Evolutionary conservation across 37 sponge, comb jelly and placozoan species (phyloP), one percentile per base, ranked within the genome.

Genomic region (Diacarnus erythraeanus): DNA sequence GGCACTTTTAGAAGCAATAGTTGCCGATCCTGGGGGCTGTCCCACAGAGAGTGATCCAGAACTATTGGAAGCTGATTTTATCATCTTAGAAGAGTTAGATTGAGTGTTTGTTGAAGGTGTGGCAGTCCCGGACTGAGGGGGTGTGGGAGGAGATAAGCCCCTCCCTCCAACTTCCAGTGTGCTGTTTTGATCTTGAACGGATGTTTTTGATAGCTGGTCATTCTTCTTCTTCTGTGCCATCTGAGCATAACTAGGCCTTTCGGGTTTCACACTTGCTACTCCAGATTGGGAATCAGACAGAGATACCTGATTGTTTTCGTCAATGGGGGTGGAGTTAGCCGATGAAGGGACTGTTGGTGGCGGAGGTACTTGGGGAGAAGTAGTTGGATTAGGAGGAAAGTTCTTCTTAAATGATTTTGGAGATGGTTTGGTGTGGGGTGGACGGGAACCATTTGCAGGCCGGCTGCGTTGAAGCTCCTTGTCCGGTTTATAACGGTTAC

Each of bases 181-280:
- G 4, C 6, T 29, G 29, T 15, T 61, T 15, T 23, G 18, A 61
- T 61, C 51, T 47, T 47, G 51, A 12, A 6, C 51, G 51, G 51
- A 12, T 15, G 51, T 47, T 47, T 47, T 30, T 4, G 15, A 59
- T 3, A 59, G 18, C 18, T 59, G 27, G 17, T 65, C 41, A n/a
- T 36, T 71, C 23, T 71, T 71, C 54, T 33, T 59, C 41, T 89
- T 84, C 57, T 89, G 90, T 35, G 90, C 90, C 87, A 90, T 80
- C 29, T 80, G 82, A 0, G 90, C 90, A 68, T 90, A 90, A 60
- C 90, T 90, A 26, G 80, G 71, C 29, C 76, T 85, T 43, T 76
- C 83, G 4, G 75, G 27, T 36, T 47, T 47, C 12, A 12, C 51
- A 6, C 10, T 15, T 30, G 66, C 27, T 30, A 30, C 27, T 34